Evolutionary conservation across 37 sponge, comb jelly and placozoan genomes (phyloP), one percentile per base, ranked within the genome.

Genomic region (Mnemiopsis leidyi): DNA sequence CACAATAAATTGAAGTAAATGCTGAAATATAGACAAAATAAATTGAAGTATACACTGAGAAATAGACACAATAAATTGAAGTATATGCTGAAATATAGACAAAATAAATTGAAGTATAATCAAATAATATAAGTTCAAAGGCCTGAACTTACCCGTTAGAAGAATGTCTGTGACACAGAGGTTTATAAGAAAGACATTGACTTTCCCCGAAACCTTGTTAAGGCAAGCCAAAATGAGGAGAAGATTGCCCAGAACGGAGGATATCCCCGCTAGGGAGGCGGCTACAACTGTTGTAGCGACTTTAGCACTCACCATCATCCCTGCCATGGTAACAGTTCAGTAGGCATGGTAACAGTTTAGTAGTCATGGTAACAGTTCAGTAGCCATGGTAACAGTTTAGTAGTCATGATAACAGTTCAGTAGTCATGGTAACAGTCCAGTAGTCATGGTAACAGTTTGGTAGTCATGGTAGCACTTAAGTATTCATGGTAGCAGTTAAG

Each of bases 181-280:
- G 90, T 85, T 38, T n/a, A 85, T 85, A 0, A 85, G 90, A 29
- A 85, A 85, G 26, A 85, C 35, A 33, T 85, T 85, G 16, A 85
- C 36, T 26, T 85, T 85, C 61, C 90, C 90, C 26, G 90, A 85
- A 0, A 33, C 23, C 25, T 85, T 85, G 29, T 38, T 85, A 61
- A 85, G 90, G 29, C 90, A 85, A n/a, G 61, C 90, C 40, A 40
- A 29, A 29, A 85, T 85, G 21, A 85, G 90, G 28, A 85, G 90
- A 0, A 23, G 33, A 25, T 85, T 85, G 24, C 90, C 90, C 1
- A 85, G 16, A 2, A 85, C 24, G 2, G 90, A 85, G 61, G 61
- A 40, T 5, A 23, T 23, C 24, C 90, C 75, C 3, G 75, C 20
- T 25, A 71, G 75, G 7, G 30, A 7, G 30, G 75, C 26, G 3